Evolutionary conservation across 2,113 vertebrate species (phyloP), one percentile per base, ranked within the genome.

Genomic region (Anolis sagrei): DNA sequence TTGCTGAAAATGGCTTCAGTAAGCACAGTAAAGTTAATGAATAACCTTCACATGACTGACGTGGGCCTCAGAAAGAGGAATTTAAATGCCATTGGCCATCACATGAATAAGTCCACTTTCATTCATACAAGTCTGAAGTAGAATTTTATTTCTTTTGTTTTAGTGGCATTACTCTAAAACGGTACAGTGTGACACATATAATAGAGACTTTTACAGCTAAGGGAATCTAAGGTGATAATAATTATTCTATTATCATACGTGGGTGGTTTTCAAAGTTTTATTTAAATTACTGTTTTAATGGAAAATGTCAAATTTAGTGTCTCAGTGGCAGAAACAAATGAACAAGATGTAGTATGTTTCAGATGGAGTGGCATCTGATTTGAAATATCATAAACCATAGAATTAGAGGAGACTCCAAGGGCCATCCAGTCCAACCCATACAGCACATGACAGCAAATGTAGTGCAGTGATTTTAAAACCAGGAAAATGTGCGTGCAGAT

Each of bases 11-110:
- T 89, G 95, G 89, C 95, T 95, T 96, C 95, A 96, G 95, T 95
- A 95, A 97, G 93, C 84, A 82, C 85, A 88, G 90, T 93, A 86
- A 92, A 96, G 96, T 97, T 97, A 97, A 97, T 97, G 82, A 96
- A 95, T 97, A 92, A 93, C 90, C 92, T 92, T 95, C 92, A 81
- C 86, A 39, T 92, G 87, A 94, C 94, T 90, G 88, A 91, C 89
- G 95, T 86, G 81, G 64, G 29, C 68, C 81, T 44, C 73, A 70
- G 72, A 70, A 70, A 90, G 89, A 87, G 78, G 86, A 58, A 69
- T 88, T 62, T 87, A 86, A 89, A 68, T 1, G 1, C 0, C 8
- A 29, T 48, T 90, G 75, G 11, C 39, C 11, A 23, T 74, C 54
- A 23, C 87, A 48, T 84, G 86, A 90, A 76, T 66, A 62, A 70